A percentile compares a stretch with the other conserved stretches of the same genome.
Conservation (phyloP, 2,113 vertebrate species). For the Coptodon rendalli region DNA sequence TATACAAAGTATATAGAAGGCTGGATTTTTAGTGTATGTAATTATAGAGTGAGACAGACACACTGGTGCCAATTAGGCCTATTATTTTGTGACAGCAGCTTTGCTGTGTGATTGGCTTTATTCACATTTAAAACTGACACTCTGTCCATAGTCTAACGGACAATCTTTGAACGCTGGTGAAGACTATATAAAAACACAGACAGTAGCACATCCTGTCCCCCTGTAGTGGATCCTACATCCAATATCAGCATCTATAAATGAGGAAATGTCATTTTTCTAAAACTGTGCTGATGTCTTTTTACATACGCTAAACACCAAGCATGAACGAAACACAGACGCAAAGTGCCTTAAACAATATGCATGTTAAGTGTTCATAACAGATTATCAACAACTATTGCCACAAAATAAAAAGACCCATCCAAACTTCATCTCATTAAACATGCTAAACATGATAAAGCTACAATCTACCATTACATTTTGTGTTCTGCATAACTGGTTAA, state of each 20-base stretch:
- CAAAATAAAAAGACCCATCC: background rate
- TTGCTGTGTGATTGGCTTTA: background rate
- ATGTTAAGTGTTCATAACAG: background rate
- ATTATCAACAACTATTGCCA: background rate
- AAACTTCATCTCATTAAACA: background rate
- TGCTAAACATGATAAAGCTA: background rate
- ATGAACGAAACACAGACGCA: background rate
- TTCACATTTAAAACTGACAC: background rate
- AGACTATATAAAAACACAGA: background rate
- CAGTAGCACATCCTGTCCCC: background rate
- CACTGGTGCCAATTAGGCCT: background rate
- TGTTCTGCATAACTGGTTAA: background rate
- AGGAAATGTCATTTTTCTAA: background rate
- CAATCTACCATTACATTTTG: background rate
- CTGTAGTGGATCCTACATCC: background rate
- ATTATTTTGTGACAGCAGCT: background rate
- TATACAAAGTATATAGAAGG: background rate
- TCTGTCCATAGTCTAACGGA: background rate
- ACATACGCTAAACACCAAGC: background rate
- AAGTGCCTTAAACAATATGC: background rate
- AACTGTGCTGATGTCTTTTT: background rate
- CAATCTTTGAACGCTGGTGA: background rate
- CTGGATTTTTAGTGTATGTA: background rate
- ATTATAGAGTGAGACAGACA: background rate
- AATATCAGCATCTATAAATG: background rate